These are phyloP conservation scores for Hippoglossus hippoglossus DNA, from an alignment of 2,797 vertebrate genomes.

Conservation along the genomic window DNA sequence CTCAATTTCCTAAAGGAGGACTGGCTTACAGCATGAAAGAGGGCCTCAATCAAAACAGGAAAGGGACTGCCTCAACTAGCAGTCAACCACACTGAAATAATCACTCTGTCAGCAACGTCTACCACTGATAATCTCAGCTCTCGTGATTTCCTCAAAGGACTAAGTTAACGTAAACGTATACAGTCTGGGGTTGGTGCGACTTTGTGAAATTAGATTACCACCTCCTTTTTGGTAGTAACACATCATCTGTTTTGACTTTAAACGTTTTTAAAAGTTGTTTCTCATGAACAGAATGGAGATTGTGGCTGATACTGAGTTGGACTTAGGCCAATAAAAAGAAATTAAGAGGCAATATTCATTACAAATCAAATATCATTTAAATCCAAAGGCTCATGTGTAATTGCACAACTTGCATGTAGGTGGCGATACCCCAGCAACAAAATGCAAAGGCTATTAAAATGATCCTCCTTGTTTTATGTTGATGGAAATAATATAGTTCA, in stretches of 20 bases:
- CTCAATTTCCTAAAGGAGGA: neutral
- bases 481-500: slow-evolving; percentile 15
- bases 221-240: slow-evolving; percentile 5
- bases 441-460: slow-evolving; percentile 1
- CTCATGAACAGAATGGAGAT: neutral
- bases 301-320: neutral
- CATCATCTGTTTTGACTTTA: neutral
- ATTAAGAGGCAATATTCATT: neutral
- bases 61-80: slow-evolving; percentile 1
- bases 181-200: neutral
- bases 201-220: neutral
- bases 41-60: slow-evolving; percentile 22
- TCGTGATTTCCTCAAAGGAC: neutral
- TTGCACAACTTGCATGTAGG: neutral
- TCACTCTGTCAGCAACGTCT: neutral
- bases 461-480: slow-evolving; percentile 13
- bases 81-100: neutral
- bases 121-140: neutral
- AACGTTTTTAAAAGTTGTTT: neutral
- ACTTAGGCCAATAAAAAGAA: neutral
- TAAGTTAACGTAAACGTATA: neutral
- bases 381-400: neutral
- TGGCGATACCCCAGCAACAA: neutral
- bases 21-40: neutral
- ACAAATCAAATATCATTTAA: neutral